Conservation (phyloP, 2,113 vertebrate genomes). For the Brachionichthys hirsutus region DNA sequence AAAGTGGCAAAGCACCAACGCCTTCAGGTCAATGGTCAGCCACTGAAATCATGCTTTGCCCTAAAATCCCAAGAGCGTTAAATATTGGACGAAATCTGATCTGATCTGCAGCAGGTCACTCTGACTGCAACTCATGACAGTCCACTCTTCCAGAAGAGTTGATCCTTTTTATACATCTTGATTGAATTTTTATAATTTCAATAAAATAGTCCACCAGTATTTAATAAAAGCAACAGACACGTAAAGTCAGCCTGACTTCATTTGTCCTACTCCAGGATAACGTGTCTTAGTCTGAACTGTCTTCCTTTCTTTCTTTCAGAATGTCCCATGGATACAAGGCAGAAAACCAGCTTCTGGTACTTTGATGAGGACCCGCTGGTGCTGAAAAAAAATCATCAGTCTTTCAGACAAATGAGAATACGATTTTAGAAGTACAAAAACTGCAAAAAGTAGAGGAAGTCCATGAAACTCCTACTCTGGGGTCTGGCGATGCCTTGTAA, state of each 20-base stretch:
- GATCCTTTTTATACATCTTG: constrained; percentile 9
- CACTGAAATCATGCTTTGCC: constrained; percentile 19
- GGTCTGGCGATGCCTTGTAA: constrained; percentile 3
- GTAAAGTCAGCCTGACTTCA: constrained; percentile 25
- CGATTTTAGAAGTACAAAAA: no score
- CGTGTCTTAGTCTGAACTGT: constrained; percentile 19
- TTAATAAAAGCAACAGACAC: constrained; percentile 30
- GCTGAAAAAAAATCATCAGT: constrained; percentile 30
- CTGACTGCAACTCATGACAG: constrained; percentile 14
- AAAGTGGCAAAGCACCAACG: constrained; percentile 56
- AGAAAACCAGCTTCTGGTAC: constrained; percentile 40
- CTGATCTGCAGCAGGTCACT: constrained; percentile 6
- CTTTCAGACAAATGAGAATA: no score
- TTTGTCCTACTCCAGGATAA: constrained; percentile 18
- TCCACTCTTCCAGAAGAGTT: constrained; percentile 11
- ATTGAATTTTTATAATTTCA: constrained; percentile 45
- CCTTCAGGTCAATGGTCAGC: constrained; percentile 46
- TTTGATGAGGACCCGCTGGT: constrained; percentile 32
- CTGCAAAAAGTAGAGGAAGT: no score
- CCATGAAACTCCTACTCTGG: not conserved
- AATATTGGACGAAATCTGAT: constrained; percentile 27
- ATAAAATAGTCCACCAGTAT: constrained; percentile 50
- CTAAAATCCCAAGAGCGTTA: constrained; percentile 10
- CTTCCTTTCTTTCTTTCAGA: constrained; percentile 7
- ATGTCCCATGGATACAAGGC: no score